Evolutionary conservation across 2,888 invertebrate genomes (phyloP), one percentile per base, ranked within the genome.

Genomic region (Zygothrica quintamaculata): DNA sequence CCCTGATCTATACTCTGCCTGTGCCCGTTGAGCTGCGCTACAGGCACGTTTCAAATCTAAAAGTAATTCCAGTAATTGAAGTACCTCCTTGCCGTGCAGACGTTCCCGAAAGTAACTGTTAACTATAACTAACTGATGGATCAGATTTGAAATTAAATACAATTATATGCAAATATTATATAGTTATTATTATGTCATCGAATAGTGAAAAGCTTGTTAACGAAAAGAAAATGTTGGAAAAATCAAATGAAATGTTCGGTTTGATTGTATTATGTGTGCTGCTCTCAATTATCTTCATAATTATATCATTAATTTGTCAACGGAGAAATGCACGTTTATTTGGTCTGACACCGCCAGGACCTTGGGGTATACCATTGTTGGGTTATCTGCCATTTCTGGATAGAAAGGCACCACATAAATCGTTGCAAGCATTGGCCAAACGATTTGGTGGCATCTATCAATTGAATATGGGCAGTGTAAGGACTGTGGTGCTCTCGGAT

Each of bases 361-460:
- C 97, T 0, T 85, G 88, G 79, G 95, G 95, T 1, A 67, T 96
- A 31, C 97, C 97, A 0, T 84, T 97, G 12, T 67, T 97, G 2
- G 97, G 97, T 0, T 96, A 95, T 86, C 90, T 97, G 59, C 94
- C 95, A 0, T 95, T 94, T 90, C 88, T 98, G 34, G 93, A 96
- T 87, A 91, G 93, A 0, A 88, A 91, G 34, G 92, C 93, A n/a
- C 96, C 97, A 0, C 94, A 97, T 84, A 88, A 93, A 52, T 94
- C 95, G 0, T 91, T 98, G 22, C 93, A 94, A 1, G 88, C 93
- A 11, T 89, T 97, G 64, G 92, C 94, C 0, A 92, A 93, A 55
- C 92, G 93, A 71, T 96, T 95, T 88, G 97, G 97, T 0, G 91
- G 94, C 1, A 93, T 97, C 53, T 97, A 94, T 88, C 93, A 94